Base-by-base conservation (phyloP, 2,888 invertebrate genomes). In the Cryptophagus acutangulus region DNA sequence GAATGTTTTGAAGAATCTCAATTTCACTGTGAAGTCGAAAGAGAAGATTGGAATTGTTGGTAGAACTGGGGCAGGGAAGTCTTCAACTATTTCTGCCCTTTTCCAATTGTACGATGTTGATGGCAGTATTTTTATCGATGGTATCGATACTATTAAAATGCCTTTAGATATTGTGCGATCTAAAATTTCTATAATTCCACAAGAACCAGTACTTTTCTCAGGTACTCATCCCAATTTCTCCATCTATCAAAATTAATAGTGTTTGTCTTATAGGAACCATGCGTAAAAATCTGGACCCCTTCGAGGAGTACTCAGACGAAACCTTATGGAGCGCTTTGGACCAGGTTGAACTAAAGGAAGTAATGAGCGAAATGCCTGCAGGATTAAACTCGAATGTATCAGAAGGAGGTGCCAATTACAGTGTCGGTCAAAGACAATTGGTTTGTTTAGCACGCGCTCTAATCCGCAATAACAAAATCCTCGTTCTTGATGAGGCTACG, bases 11-110 rank as follows among this genome's bases (percentile, higher is more conserved):
- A 85, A 79, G 50, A 77, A 81, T 46, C 68, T 90, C 3, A 78
- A 75, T 44, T 77, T 90, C 40, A 63, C 70, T 0, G 79, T 89
- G 36, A 73, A 81, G 55, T 74, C 81, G n/a, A 79, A 78, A 41
- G 79, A 80, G 72, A 84, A 84, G 73, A 74, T 87, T 15, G 88
- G 88, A 2, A 81, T 89, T 5, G 84, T 87, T 2, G 89, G 90
- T 0, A 71, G 89, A 54, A 90, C 90, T 0, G 90, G 90, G 0
- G 89, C 89, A 1, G 90, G 89, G n/a, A 87, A 87, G 63, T 83
- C 84, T 0, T 86, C 86, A 0, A 67, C 86, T 33, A 82, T 87
- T 53, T 75, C 84, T 0, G 84, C 86, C 1, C 68, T 93, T 14
- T 92, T 91, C 66, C 84, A 93, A 41, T 65, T 96, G 46, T 83